Conservation (phyloP, 2,797 vertebrate genomes). For the Micrastur ruficollis region DNA sequence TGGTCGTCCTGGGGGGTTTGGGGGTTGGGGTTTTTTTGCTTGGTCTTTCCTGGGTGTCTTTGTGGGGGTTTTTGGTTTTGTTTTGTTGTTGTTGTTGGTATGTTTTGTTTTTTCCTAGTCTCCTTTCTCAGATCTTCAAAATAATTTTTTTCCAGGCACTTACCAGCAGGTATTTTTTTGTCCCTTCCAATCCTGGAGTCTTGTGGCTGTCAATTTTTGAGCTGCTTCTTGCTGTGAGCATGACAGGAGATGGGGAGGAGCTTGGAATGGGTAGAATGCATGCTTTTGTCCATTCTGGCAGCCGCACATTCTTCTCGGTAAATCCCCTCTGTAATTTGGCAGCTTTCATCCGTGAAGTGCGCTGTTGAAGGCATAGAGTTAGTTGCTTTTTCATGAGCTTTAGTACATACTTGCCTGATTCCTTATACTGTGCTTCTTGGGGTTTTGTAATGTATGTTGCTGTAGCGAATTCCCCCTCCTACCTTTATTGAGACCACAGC, state of each 20-base stretch:
- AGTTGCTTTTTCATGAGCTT: not conserved
- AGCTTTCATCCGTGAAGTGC: constrained; percentile 25
- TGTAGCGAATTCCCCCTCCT: constrained; percentile 2
- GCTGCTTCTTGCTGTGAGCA: constrained; percentile 48
- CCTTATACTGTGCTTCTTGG: not conserved
- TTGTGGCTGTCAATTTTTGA: constrained; percentile 17
- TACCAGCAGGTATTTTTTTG: constrained; percentile 26
- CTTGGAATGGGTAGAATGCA: constrained; percentile 55
- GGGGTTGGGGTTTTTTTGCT: too few relatives aligned
- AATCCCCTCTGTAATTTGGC: constrained; percentile 63
- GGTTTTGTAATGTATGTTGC: not conserved
- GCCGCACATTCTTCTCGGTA: constrained; percentile 43
- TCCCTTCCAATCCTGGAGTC: not conserved
- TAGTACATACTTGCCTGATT: not conserved
- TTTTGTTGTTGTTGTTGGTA: too few relatives aligned
- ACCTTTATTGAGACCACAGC: not conserved
- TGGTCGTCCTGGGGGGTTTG: too few relatives aligned
- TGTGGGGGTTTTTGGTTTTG: too few relatives aligned
- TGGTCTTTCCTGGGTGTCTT: too few relatives aligned
- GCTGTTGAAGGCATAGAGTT: constrained; percentile 32
- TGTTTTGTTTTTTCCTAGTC: not conserved
- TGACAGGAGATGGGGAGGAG: constrained; percentile 59
- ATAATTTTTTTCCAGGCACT: not conserved
- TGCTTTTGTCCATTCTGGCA: constrained; percentile 61
- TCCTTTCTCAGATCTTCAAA: not conserved